Conservation (phyloP, 1,140 invertebrate genomes). For the Achroia grisella region DNA sequence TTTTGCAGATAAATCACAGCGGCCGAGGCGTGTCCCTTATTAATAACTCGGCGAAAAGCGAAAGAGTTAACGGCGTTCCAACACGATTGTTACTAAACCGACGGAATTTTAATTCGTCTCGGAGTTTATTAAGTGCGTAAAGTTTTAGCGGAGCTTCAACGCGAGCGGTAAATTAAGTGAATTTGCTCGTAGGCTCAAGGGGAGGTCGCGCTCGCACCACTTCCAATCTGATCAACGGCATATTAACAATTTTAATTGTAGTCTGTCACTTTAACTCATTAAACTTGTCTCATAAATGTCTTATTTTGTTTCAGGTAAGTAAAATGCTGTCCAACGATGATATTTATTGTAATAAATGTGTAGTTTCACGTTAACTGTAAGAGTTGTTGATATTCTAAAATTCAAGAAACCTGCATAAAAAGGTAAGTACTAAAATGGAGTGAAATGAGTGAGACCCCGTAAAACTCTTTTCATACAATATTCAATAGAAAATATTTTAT, state of each 20-base stretch:
- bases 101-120: constrained; percentile 67
- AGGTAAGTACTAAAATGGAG: constrained; percentile 50
- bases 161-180: constrained; percentile 58
- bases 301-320: constrained; percentile 27
- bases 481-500: constrained; percentile 70
- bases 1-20: constrained; percentile 40
- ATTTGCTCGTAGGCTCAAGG: constrained; percentile 42
- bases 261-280: constrained; percentile 9
- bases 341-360: constrained; percentile 9
- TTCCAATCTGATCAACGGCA: constrained; percentile 37
- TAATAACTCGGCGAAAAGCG: constrained; percentile 42
- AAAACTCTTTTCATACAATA: constrained; percentile 65
- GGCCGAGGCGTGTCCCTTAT: constrained; percentile 36
- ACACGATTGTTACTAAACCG: constrained; percentile 60
- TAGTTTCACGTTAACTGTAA: constrained; percentile 11
- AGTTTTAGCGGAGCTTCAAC: constrained; percentile 52
- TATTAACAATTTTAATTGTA: constrained; percentile 38
- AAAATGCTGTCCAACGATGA: not conserved
- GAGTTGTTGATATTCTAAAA: constrained; percentile 21
- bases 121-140: constrained; percentile 67
- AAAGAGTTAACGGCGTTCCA: constrained; percentile 56
- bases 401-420: constrained; percentile 46
- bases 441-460: constrained; percentile 55
- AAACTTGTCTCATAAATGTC: not conserved
- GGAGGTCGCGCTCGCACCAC: constrained; percentile 15